Conservation (phyloP, 2,797 vertebrate species). For the Xiphorhynchus erythropygius region DNA sequence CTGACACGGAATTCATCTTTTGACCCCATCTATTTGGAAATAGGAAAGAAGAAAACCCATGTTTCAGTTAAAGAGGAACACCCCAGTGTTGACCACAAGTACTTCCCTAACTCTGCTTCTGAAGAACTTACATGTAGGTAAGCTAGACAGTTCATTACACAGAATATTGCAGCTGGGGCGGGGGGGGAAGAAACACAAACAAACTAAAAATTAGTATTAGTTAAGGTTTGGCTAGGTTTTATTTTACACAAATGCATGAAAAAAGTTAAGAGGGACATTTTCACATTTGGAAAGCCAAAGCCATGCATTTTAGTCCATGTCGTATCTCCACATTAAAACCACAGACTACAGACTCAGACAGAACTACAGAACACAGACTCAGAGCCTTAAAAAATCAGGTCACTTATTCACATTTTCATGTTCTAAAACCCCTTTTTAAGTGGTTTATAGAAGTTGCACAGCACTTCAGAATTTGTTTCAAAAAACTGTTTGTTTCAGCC, state of each 20-base stretch:
- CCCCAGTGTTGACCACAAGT: background rate
- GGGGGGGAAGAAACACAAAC: accelerated
- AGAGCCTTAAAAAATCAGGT: background rate
- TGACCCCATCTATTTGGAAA: background rate
- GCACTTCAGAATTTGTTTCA: background rate
- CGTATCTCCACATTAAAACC: background rate
- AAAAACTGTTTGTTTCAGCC: background rate
- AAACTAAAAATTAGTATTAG: background rate
- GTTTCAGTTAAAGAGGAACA: background rate
- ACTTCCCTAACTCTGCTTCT: background rate
- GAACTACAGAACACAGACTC: too few species aligned
- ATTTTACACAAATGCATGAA: background rate
- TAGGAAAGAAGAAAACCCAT: background rate
- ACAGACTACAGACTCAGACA: background rate
- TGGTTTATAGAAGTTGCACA: background rate
- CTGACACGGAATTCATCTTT: background rate
- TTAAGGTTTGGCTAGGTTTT: background rate
- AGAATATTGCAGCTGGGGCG: background rate
- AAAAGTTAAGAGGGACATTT: background rate
- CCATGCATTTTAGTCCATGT: background rate
- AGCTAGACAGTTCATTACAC: background rate
- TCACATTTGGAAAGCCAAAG: background rate
- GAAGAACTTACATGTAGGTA: background rate
- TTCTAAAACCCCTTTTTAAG: background rate
- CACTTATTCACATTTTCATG: background rate